These are phyloP conservation scores for Herpetotheres cachinnans DNA, from an alignment of 2,113 vertebrate species.

Conservation along the genomic window DNA sequence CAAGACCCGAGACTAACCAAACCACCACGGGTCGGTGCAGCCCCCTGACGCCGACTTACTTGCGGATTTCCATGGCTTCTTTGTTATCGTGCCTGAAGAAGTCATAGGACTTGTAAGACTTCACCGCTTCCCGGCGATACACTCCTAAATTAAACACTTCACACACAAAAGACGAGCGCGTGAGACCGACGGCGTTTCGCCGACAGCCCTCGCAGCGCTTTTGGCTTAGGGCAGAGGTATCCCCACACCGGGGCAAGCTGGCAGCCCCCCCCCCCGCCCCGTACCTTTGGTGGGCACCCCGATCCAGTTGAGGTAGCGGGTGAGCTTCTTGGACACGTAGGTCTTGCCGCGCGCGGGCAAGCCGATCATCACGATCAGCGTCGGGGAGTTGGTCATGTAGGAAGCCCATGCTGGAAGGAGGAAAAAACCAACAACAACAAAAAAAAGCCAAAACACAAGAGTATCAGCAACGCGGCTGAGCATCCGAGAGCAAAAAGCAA, in stretches of 20 bases:
- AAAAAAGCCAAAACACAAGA: not conserved
- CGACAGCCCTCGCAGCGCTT: accelerated
- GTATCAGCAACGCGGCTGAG: not conserved
- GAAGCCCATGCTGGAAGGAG: conserved; percentile 93
- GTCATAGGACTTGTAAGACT: conserved; percentile 93
- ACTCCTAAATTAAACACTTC: conserved; percentile 96
- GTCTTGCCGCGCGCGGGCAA: conserved; percentile 92
- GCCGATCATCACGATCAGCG: conserved; percentile 96
- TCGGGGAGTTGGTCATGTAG: conserved; percentile 97
- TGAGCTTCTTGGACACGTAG: conserved; percentile 97
- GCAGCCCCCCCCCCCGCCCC: not conserved
- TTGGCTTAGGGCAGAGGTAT: not conserved
- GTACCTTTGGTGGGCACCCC: conserved; percentile 95
- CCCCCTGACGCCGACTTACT: conserved; percentile 69
- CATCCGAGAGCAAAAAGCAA: not conserved
- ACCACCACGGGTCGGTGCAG: accelerated
- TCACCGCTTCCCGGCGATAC: conserved; percentile 91
- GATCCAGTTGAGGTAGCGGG: conserved; percentile 98
- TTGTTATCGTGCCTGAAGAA: conserved; percentile 97
- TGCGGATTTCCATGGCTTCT: conserved; percentile 96
- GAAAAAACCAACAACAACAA: not conserved
- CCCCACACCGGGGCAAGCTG: accelerated
- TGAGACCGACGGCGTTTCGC: not conserved
- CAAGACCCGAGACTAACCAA: not conserved
- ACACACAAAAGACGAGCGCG: not conserved